Evolutionary conservation across 2,797 vertebrate genomes (phyloP), one percentile per base, ranked within the genome.

Genomic region (Synanceia verrucosa): DNA sequence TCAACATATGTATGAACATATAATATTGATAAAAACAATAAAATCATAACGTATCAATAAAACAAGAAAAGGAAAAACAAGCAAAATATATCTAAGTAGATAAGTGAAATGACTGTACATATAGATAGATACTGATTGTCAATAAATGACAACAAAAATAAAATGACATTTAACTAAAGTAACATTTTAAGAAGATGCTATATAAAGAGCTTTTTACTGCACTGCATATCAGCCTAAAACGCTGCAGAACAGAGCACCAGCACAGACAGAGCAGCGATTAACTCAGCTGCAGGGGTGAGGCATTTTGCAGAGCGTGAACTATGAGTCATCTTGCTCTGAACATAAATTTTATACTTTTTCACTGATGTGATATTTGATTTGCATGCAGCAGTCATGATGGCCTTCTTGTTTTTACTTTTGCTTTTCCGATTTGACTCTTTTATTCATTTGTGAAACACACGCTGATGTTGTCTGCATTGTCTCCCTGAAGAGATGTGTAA

Each of bases 281-380:
- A 70, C 67, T 72, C 79, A 78, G 70, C 88, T 82, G 79, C 78
- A 63, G 78, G 78, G 75, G 72, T 76, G 78, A 84, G 73, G 78
- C 70, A 51, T 76, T 85, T 79, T 70, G 48, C 52, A 47, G 65
- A 59, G 61, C 73, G 73, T 64, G 76, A 81, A 65, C 34, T 18
- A 55, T 82, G 78, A 85, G 39, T 87, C 84, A 88, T 61, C 31
- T 0, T 18, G 57, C 50, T 60, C 50, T 66, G 21, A 73, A 19
- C 55, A 57, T 55, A 41, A 47, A 39, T 65, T 70, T 72, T 12
- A 31, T 52, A 26, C 63, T 62, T 57, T 71, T 28, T 52, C 33
- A 37, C 48, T 33, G 29, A 79, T 56, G 36, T 50, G 33, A 77
- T 69, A 43, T 79, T 69, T 48, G 29, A 79, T 81, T 81, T 84